Conservation (phyloP, 2,888 invertebrate genomes). For the Dioctria linearis region DNA sequence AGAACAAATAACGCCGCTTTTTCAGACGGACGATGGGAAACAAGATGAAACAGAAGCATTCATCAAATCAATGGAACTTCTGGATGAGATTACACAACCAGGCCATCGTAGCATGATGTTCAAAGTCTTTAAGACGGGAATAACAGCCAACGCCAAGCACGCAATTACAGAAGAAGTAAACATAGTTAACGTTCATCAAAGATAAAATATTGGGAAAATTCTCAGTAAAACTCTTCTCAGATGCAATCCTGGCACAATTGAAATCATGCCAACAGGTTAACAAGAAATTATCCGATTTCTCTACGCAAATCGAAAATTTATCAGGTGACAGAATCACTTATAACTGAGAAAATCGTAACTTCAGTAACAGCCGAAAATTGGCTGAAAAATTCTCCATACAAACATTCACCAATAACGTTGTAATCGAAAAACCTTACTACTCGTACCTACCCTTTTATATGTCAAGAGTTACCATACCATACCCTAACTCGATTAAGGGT, state of each 20-base stretch:
- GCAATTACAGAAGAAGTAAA: background rate
- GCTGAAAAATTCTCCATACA: background rate
- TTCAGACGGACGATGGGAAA: constrained; percentile 22
- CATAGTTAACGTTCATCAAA: background rate
- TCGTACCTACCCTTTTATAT: no score
- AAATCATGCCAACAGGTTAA: no score
- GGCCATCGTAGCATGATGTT: no score
- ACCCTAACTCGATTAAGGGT: no score
- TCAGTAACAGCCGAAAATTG: background rate
- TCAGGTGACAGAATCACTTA: background rate
- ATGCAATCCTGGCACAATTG: no score
- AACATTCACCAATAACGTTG: no score
- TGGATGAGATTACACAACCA: background rate
- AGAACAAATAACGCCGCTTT: constrained; percentile 22
- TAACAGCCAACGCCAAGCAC: background rate
- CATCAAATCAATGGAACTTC: constrained; percentile 35
- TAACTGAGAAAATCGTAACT: background rate
- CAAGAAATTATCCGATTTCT: no score
- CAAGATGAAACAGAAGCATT: constrained; percentile 35
- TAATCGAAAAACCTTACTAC: background rate
- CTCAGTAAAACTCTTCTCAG: background rate
- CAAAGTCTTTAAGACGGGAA: background rate
- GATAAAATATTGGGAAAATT: background rate
- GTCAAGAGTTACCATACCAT: no score
- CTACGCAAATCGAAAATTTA: background rate